Conservation (phyloP, 2,888 invertebrate species). For the Baronia brevicornis region DNA sequence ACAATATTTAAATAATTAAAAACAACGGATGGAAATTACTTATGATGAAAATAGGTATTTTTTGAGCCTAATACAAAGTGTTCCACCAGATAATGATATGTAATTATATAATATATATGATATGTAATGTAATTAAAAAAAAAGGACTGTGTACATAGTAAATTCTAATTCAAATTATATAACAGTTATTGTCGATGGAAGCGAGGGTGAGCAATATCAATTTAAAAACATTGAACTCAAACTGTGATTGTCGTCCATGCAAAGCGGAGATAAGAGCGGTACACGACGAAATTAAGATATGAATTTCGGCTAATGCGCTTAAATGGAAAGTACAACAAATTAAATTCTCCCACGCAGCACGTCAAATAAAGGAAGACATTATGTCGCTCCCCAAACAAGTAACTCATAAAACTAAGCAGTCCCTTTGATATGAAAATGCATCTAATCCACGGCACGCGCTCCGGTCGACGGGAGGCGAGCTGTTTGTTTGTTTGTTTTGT, state of each 20-base stretch:
- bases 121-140: too few relatives aligned
- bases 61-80: too few relatives aligned
- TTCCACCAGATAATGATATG: too few relatives aligned
- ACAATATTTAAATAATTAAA: too few relatives aligned
- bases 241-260: constrained; percentile 26
- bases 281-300: constrained; percentile 42
- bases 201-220: constrained; percentile 11
- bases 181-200: too few relatives aligned
- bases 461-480: constrained; percentile 47
- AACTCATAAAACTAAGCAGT: constrained; percentile 66
- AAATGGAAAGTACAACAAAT: constrained; percentile 59
- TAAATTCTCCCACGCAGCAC: constrained; percentile 69
- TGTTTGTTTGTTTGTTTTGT: constrained; percentile 55
- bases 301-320: constrained; percentile 28
- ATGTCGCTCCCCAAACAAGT: constrained; percentile 52
- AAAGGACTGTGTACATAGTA: constrained; percentile 16
- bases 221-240: constrained; percentile 8
- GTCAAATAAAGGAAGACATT: constrained; percentile 62
- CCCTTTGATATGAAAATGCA: constrained; percentile 72
- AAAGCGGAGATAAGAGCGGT: constrained; percentile 40
- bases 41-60: too few relatives aligned
- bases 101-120: too few relatives aligned
- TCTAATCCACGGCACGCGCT: constrained; percentile 68
- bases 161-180: background rate
- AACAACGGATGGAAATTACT: too few relatives aligned